Evolutionary conservation across 2,888 invertebrate genomes (phyloP), one percentile per base, ranked within the genome.

Genomic region (Sycophila texana): DNA sequence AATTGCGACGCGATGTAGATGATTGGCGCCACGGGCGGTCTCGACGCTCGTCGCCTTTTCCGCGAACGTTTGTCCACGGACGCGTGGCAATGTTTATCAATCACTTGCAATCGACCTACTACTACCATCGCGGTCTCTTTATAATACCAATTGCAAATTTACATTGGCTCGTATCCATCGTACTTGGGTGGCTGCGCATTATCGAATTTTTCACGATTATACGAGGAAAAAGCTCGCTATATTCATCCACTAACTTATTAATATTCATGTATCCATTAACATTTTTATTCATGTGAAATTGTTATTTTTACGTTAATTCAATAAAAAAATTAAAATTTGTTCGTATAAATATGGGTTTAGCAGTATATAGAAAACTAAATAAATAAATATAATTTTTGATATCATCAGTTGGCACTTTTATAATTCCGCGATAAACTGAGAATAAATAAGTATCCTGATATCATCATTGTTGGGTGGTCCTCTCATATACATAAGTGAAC

Each of bases 31-130:
- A 82, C 83, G 84, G 85, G 86, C 83, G 85, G 85, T 84, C 39
- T 39, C 84, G 70, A 83, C 79, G 81, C 79, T 70, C 81, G 76
- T 85, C 83, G 83, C 83, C 84, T 84, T 84, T 84, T 84, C 83
- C 80, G 83, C 83, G 82, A 84, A 82, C 84, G 76, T 84, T 83
- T 82, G 83, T 83, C 77, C 79, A 82, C 74, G 83, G 86, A 84
- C 86, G 87, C 88, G 87, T 89, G 89, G 87, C 88, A 83, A 81
- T 85, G 86, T 84, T 88, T 89, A 89, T 89, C 89, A 88, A 89
- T 89, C 86, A 87, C 83, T 80, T 79, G 82, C 73, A 18, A 85
- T 86, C 88, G 85, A 83, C 84, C 85, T 80, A 85, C 83, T 83
- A 85, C 81, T 81, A 82, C 82, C 66, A 71, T 71, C 65, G 66